Conservation (phyloP, 2,113 vertebrate genomes). For the Notothenia rossii region DNA sequence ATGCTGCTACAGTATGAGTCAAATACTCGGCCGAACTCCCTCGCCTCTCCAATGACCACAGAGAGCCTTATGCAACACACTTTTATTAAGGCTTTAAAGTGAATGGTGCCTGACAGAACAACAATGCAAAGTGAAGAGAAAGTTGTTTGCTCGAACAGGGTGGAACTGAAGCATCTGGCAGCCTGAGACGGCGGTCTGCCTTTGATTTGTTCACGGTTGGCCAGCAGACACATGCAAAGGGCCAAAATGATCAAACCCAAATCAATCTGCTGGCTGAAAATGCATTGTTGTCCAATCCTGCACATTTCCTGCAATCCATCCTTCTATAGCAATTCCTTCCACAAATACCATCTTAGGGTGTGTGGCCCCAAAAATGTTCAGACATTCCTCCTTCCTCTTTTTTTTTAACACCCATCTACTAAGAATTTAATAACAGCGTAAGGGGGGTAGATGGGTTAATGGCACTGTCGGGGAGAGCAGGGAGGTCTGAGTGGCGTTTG, state of each 20-base stretch:
- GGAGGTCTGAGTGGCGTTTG: conserved; percentile 29
- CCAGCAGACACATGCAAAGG: conserved; percentile 26
- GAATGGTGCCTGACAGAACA: conserved; percentile 54
- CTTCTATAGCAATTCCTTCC: conserved; percentile 2
- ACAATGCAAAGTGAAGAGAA: conserved; percentile 27
- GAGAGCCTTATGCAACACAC: conserved; percentile 21
- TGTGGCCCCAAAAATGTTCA: conserved; percentile 27
- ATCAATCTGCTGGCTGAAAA: conserved; percentile 54
- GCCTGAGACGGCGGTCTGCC: conserved; percentile 24
- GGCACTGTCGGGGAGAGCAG: background rate
- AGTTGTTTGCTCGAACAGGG: conserved; percentile 50
- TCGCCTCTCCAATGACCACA: conserved; percentile 13
- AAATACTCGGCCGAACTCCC: conserved; percentile 19
- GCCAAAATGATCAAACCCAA: conserved; percentile 63
- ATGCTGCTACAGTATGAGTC: conserved; percentile 5
- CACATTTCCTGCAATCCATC: conserved; percentile 40
- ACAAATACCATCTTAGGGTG: conserved; percentile 26
- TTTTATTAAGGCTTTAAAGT: conserved; percentile 37
- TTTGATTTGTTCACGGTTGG: conserved; percentile 67
- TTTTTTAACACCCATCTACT: background rate
- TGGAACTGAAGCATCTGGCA: conserved; percentile 30
- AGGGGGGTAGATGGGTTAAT: background rate
- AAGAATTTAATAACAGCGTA: background rate
- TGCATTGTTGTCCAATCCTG: conserved; percentile 30
- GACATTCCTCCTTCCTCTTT: background rate